phyloP scores from a whole-genome alignment of 2,797 vertebrate genomes.

The Diplodus sargus region DNA sequence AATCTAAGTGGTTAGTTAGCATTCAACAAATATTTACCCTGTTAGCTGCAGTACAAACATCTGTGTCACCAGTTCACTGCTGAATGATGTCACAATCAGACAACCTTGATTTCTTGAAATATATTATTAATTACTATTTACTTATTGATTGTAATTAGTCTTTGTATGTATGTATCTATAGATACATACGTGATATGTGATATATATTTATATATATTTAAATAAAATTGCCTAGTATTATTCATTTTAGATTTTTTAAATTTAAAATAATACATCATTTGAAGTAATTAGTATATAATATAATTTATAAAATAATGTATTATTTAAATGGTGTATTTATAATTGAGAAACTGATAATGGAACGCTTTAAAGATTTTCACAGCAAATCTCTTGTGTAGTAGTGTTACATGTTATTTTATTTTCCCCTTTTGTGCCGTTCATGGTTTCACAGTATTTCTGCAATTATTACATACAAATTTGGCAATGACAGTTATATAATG shows the following conservation, averaged over 20 bases:
- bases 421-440: neutral
- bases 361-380: conserved; percentile 10
- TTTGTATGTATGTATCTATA: no score
- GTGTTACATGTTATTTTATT: conserved; percentile 27
- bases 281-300: neutral
- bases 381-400: neutral
- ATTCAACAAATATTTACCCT: conserved; percentile 91
- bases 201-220: no score
- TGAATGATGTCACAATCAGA: neutral
- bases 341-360: neutral
- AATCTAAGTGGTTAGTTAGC: conserved; percentile 67
- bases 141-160: no score
- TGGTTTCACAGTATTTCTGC: conserved; percentile 15
- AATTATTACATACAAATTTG: conserved; percentile 24
- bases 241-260: no score
- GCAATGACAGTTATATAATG: conserved; percentile 26
- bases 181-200: no score
- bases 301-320: neutral
- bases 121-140: no score
- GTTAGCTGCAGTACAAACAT: conserved; percentile 63
- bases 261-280: neutral
- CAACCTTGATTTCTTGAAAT: neutral
- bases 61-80: conserved; percentile 35
- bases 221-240: no score
- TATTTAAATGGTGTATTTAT: neutral